A percentile compares a stretch with the other conserved stretches of the same genome.
Evolutionary conservation across 1,140 invertebrate genomes (phyloP).

Genomic region (Nephila pilipes): DNA sequence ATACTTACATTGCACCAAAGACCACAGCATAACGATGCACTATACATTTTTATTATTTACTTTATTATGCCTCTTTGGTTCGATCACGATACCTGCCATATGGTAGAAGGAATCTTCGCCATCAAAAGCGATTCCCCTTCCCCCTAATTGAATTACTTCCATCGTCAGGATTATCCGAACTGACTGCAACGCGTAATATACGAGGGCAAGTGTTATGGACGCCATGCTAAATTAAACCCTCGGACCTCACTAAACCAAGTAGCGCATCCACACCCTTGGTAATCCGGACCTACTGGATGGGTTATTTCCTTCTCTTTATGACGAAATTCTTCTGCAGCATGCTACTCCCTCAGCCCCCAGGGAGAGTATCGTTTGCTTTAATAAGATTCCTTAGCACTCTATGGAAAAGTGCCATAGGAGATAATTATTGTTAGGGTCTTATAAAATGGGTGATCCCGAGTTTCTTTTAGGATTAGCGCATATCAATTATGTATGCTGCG

Average conservation of each 20-base stretch:
- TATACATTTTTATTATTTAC: not conserved
- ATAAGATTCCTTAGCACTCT: constrained; percentile 13
- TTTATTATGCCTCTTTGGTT: not conserved
- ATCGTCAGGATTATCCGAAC: constrained; percentile 40
- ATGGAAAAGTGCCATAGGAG: not conserved
- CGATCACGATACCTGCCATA: not conserved
- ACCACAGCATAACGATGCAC: not conserved
- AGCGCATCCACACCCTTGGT: not conserved
- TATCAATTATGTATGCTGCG: not conserved
- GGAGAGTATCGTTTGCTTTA: not conserved
- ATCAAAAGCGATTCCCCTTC: not conserved
- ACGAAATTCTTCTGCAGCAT: not conserved
- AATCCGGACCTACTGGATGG: constrained; percentile 41
- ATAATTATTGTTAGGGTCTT: not conserved
- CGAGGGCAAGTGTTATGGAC: constrained; percentile 60
- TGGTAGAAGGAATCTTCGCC: not conserved
- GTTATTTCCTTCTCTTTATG: constrained; percentile 64
- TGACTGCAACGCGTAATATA: not conserved
- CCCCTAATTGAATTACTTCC: constrained; percentile 59
- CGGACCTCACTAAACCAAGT: constrained; percentile 15
- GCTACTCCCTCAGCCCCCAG: not conserved
- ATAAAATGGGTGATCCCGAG: not conserved
- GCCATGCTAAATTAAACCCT: constrained; percentile 62
- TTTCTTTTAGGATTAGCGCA: not conserved
- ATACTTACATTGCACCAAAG: not conserved